These are phyloP conservation scores for Amphiprion ocellaris DNA, from an alignment of 2,113 vertebrate species.

Conservation along the genomic window DNA sequence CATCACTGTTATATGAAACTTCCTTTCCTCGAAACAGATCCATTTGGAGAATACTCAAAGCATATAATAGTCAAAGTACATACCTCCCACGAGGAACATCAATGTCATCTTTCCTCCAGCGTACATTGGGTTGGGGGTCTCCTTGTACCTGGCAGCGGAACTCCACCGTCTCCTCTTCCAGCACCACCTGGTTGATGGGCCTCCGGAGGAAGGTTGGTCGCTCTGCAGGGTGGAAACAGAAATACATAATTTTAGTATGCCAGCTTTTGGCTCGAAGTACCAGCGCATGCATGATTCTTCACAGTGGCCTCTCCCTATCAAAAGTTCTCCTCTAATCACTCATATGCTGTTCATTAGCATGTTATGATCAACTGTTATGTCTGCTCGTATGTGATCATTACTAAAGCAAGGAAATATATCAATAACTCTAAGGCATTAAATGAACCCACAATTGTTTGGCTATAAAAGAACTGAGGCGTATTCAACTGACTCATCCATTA, in stretches of 20 bases:
- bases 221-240: constrained; percentile 82
- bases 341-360: background rate
- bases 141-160: constrained; percentile 98
- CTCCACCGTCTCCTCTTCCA: constrained; percentile 96
- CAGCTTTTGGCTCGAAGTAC: background rate
- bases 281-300: background rate
- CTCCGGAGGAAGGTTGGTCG: constrained; percentile 95
- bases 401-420: background rate
- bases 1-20: background rate
- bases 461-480: background rate
- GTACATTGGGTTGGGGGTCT: constrained; percentile 94
- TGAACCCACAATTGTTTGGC: constrained; percentile 5
- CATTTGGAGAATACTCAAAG: constrained; percentile 10
- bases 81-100: constrained; percentile 96
- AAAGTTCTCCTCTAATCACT: background rate
- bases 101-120: constrained; percentile 95
- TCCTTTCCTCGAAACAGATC: background rate
- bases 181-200: constrained; percentile 98
- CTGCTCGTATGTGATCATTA: background rate
- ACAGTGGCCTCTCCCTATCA: background rate
- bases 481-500: constrained; percentile 6
- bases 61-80: constrained; percentile 4
- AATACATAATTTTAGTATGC: background rate
- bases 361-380: background rate
- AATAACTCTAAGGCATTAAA: background rate